Evolutionary conservation across 2,797 vertebrate species (phyloP).

Genomic region (Poecilia gillii): DNA sequence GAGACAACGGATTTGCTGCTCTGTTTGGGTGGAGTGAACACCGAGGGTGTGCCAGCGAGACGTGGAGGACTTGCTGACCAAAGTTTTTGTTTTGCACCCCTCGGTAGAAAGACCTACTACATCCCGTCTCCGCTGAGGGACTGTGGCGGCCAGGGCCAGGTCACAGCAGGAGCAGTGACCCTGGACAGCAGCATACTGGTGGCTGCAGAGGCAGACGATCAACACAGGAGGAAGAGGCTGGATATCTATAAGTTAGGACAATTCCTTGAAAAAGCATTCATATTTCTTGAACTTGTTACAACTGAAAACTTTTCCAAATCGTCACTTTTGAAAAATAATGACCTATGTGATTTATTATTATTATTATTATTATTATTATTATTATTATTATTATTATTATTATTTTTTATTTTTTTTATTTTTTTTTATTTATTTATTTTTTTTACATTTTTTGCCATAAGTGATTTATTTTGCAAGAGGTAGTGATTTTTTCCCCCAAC

Average conservation of each 20-base stretch:
- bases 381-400: too few relatives aligned
- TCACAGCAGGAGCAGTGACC: constrained; percentile 86
- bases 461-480: too few relatives aligned
- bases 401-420: too few relatives aligned
- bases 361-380: too few relatives aligned
- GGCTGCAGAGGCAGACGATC: constrained; percentile 83
- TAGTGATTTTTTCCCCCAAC: too few relatives aligned
- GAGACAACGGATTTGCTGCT: constrained; percentile 88
- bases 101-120: constrained; percentile 80
- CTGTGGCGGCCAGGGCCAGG: constrained; percentile 76
- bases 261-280: neutral
- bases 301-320: neutral
- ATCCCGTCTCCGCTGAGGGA: constrained; percentile 87
- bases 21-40: constrained; percentile 85
- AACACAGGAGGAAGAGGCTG: constrained; percentile 82
- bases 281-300: neutral
- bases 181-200: constrained; percentile 85
- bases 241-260: constrained; percentile 87
- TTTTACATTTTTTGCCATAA: too few relatives aligned
- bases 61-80: constrained; percentile 84
- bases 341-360: too few relatives aligned
- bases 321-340: too few relatives aligned
- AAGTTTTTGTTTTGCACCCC: constrained; percentile 88
- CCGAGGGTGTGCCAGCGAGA: constrained; percentile 81
- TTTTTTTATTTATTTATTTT: too few relatives aligned